Base-by-base conservation (phyloP, 1,140 invertebrate genomes). In the Eriosoma lanigerum region DNA sequence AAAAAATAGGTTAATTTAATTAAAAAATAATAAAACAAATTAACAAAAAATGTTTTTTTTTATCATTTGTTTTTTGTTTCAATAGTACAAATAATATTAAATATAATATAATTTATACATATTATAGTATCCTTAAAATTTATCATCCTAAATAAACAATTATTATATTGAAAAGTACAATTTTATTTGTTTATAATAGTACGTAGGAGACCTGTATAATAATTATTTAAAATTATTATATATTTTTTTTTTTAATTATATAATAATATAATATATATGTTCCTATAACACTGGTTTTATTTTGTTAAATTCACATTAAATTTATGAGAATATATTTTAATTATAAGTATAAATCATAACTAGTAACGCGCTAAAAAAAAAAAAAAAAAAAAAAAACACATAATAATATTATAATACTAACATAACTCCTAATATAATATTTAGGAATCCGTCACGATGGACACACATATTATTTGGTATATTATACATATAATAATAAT, bases 11-110 rank as follows among this genome's bases (percentile, higher is more conserved):
- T 38, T 10, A 64, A 17, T 38, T 4, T n/a, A 24, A 15, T 66
- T 17, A 15, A 24, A 44, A 24, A 24, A 46, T 48, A 48, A 70
- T 48, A 68, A 60, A 26, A 3, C n/a, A n/a, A n/a, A n/a, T n/a
- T n/a, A 48, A 44, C 1, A 68, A 46, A 15, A 26, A 26, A 48
- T 70, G 48, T 48, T 21, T 70, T 70, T 70, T 50, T 12, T 70
- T 50, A 50, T 70, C 21, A 19, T 10, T 70, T 70, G 48, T 50
- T 70, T 66, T 66, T 64, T 64, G 26, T 26, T 70, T 26, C 66
- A 70, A 70, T 70, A 70, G 66, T 70, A 70, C 66, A 70, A 70
- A 70, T 70, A 29, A 21, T 70, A 48, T 29, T 50, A n/a, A n/a
- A n/a, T 17, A 50, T 70, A 70, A 70, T 50, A 17, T 70, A 50